Percentiles rank a stretch among this genome's conserved stretches.
Conservation (phyloP, 2,113 vertebrate species). For the Pollachius pollachius region DNA sequence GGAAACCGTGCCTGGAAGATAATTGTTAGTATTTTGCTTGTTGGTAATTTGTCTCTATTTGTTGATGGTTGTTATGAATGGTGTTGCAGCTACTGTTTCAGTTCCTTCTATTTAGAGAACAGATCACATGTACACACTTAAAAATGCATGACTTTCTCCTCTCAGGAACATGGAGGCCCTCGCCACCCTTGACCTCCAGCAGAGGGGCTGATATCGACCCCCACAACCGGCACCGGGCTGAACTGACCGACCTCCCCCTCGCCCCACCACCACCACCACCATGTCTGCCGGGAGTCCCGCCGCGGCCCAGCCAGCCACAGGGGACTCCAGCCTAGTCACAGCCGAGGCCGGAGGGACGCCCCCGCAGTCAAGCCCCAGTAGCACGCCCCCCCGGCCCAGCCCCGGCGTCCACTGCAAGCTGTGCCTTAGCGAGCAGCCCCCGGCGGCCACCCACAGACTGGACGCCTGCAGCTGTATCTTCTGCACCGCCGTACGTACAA, state of each 20-base stretch:
- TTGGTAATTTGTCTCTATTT: too few relatives aligned
- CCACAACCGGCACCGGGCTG: background rate
- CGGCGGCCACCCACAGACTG: conserved; percentile 79
- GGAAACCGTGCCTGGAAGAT: too few relatives aligned
- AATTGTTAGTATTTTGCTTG: too few relatives aligned
- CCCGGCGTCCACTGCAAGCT: conserved; percentile 86
- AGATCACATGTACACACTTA: too few relatives aligned
- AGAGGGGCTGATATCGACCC: conserved; percentile 42
- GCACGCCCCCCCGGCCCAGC: background rate
- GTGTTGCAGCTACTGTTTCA: too few relatives aligned
- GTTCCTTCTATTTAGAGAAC: too few relatives aligned
- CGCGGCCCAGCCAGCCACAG: conserved; percentile 42
- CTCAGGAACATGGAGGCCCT: conserved; percentile 59
- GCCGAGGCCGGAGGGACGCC: conserved; percentile 4
- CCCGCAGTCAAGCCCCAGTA: background rate
- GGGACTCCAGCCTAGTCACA: conserved; percentile 13
- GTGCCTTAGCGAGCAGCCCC: conserved; percentile 84
- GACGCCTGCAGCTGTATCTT: conserved; percentile 86
- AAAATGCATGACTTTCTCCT: conserved; percentile 7
- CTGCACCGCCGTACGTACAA: conserved; percentile 81
- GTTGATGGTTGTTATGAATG: too few relatives aligned
- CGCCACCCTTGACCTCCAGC: conserved; percentile 24
- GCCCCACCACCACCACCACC: conserved; percentile 18
- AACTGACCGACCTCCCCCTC: background rate
- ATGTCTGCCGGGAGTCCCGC: conserved; percentile 71